Evolutionary conservation across 2,888 invertebrate species (phyloP), one percentile per base, ranked within the genome.

Genomic region (Scotopteryx bipunctaria): DNA sequence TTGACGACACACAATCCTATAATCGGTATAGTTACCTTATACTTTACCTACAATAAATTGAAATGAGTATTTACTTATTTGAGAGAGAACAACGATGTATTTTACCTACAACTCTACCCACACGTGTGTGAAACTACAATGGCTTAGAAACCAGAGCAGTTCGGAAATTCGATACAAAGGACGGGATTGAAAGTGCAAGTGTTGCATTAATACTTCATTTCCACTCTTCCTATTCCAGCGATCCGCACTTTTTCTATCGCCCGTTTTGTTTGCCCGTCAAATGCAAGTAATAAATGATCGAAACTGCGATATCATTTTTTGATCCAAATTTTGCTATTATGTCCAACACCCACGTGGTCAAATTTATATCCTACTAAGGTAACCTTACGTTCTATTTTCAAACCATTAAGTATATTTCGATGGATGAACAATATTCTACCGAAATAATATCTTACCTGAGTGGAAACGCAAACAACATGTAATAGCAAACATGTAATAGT

Each of bases 281-380:
- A 82, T 75, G 71, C 74, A 73, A 81, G 85, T 87, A 84, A 90
- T 89, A 89, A 89, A 90, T 88, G 90, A 89, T 90, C 83, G 81
- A 83, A 83, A 68, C 80, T 76, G 59, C 73, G 87, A 89, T 89
- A 88, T 87, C 79, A 80, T 83, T 79, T 86, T 82, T 74, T 76
- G 72, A 64, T 67, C 57, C 59, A 61, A 67, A 69, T 66, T 61
- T 60, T 66, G 38, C 64, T 60, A 61, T 62, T 61, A 69, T 61
- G 60, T 66, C 59, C 33, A 50, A 15, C 6, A 17, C 5, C 4
- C 13, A 29, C 5, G 11, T 1, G 43, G 31, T 33, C 35, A 38
- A 59, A 67, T 55, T 42, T 67, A 11, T 37, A 69, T 73, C 57
- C 56, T 77, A 64, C 23, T 0, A 0, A 0, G 0, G 5, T 17